Evolutionary conservation across 1,140 invertebrate genomes (phyloP), one percentile per base, ranked within the genome.

Genomic region (Drosophila pseudoananassae): DNA sequence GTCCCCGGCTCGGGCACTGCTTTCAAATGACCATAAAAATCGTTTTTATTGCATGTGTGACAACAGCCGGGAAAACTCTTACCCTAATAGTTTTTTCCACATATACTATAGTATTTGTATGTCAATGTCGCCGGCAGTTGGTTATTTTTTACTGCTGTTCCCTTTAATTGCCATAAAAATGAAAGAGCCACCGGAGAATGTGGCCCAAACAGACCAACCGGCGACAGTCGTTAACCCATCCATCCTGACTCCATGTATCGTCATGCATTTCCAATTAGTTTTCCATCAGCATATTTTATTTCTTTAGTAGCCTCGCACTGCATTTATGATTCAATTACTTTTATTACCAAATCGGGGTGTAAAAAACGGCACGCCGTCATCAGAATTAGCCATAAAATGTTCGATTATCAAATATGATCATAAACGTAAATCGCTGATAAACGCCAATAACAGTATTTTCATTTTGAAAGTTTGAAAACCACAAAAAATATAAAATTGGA

Each of bases 1-100:
- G 20, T 20, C 20, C 20, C 20, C 20, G 20, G 20, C 3, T 20
- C 2, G 20, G 20, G 20, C 20, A 20, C 58, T 84, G 76, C 79
- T 65, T 80, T 77, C 77, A 63, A 85, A 81, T 74, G 54, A 69
- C 73, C 78, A 85, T 85, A 87, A 85, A 87, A 87, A 81, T 84
- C 60, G 68, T 84, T 76, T 85, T 85, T 84, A 84, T 78, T 75
- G 79, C 78, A 64, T 71, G 56, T 55, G 63, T 63, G 38, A 80
- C 45, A 59, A 75, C 55, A 68, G 52, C 54, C 45, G 66, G 70
- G 68, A 33, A 75, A 75, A 75, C 71, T 65, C 71, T 65, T 50
- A 33, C 55, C 51, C 45, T 70, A 70, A 70, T 70, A 70, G 66
- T 70, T 69, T 71, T 53, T 65, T 53, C 12, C 51, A n/a, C 40